Evolutionary conservation across 2,888 invertebrate species (phyloP).

Genomic region (Xestia sexstrigata): DNA sequence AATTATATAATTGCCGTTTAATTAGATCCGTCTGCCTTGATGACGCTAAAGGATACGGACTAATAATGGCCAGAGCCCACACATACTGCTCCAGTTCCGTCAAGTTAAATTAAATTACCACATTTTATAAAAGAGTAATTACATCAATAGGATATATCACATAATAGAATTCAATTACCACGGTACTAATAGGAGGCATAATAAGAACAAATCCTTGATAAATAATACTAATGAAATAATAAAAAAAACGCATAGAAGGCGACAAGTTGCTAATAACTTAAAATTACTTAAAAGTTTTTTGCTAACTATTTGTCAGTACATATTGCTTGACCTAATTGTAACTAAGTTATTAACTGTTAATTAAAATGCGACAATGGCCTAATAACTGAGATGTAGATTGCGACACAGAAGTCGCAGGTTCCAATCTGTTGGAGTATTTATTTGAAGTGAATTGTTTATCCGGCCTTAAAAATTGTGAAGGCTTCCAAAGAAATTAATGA

Average conservation of each 20-base stretch:
- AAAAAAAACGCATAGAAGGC: constrained; percentile 11
- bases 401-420: constrained; percentile 18
- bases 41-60: constrained; percentile 1
- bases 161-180: constrained; percentile 56
- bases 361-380: constrained; percentile 43
- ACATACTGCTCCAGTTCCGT: constrained; percentile 27
- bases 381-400: constrained; percentile 19
- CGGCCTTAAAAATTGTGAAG: background rate
- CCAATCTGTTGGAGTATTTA: constrained; percentile 3
- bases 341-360: constrained; percentile 33
- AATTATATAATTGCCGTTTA: background rate
- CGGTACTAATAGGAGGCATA: constrained; percentile 16
- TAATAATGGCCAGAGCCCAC: background rate
- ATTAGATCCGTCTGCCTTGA: background rate
- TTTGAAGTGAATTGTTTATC: constrained; percentile 5
- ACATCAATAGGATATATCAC: constrained; percentile 50
- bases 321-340: constrained; percentile 52
- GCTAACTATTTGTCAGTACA: constrained; percentile 30
- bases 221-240: constrained; percentile 23
- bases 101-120: constrained; percentile 42
- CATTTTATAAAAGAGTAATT: constrained; percentile 43
- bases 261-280: constrained; percentile 36
- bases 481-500: constrained; percentile 25
- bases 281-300: constrained; percentile 40
- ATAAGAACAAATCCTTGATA: constrained; percentile 43